These are phyloP conservation scores for Xylocopa sonorina DNA, from an alignment of 1,140 invertebrate species.

Conservation along the genomic window DNA sequence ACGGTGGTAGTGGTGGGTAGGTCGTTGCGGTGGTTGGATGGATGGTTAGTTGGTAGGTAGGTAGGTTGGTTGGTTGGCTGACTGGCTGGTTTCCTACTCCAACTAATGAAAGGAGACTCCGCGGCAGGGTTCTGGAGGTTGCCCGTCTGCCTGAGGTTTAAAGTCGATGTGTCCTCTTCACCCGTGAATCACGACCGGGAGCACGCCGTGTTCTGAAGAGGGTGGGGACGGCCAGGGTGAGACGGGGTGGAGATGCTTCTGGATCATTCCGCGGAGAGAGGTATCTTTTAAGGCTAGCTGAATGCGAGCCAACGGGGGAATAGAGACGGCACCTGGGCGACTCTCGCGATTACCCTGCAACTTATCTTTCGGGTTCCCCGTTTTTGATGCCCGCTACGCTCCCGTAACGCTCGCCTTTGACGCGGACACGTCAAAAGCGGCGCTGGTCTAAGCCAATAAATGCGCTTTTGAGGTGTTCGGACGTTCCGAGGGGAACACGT, in stretches of 20 bases:
- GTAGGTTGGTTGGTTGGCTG: conserved; percentile 75
- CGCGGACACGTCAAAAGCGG: too few relatives aligned
- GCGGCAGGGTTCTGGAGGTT: conserved; percentile 72
- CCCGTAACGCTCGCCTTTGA: too few relatives aligned
- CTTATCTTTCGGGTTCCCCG: conserved; percentile 5
- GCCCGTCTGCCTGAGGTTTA: conserved; percentile 73
- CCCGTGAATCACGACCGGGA: conserved; percentile 53
- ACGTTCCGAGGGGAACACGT: too few relatives aligned
- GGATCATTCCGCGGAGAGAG: conserved; percentile 29
- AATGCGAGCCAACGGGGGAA: not conserved
- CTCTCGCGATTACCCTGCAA: not conserved
- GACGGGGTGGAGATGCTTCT: not conserved
- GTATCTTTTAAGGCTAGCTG: conserved; percentile 32
- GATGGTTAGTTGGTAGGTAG: conserved; percentile 76
- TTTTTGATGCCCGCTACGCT: too few relatives aligned
- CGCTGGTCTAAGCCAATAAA: too few relatives aligned
- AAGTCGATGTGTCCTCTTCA: conserved; percentile 79
- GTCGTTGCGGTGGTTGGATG: conserved; percentile 71
- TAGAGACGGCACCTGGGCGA: conserved; percentile 1
- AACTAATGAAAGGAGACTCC: conserved; percentile 82
- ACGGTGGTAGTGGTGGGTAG: conserved; percentile 57
- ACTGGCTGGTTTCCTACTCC: conserved; percentile 79
- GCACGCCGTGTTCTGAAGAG: not conserved
- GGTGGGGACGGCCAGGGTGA: too few relatives aligned
- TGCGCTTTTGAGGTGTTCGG: too few relatives aligned